Conservation (phyloP, 2,888 invertebrate species). For the Platycheirus albimanus region DNA sequence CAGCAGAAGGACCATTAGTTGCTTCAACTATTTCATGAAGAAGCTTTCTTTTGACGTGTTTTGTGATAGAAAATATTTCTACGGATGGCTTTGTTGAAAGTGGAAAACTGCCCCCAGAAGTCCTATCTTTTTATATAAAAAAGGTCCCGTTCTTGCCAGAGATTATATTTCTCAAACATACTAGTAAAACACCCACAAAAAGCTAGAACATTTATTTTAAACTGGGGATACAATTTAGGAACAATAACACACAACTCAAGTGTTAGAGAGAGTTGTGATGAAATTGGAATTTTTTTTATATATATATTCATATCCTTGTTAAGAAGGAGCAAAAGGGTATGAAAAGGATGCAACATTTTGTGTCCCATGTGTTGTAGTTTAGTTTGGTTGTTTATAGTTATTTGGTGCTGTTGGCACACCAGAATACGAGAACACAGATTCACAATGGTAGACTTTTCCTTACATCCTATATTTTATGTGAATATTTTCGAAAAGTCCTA, state of each 20-base stretch:
- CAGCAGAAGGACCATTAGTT: constrained; percentile 64
- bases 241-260: constrained; percentile 69
- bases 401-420: constrained; percentile 70
- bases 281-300: constrained; percentile 28
- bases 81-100: not conserved
- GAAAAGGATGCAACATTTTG: constrained; percentile 72
- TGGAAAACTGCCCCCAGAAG: constrained; percentile 57
- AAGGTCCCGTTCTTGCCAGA: constrained; percentile 34
- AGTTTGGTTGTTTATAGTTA: constrained; percentile 69
- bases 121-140: constrained; percentile 20
- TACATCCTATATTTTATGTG: constrained; percentile 37
- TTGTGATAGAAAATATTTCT: constrained; percentile 59
- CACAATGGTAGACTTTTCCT: constrained; percentile 29
- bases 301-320: constrained; percentile 23
- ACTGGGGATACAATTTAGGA: constrained; percentile 57
- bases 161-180: constrained; percentile 45
- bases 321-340: constrained; percentile 18
- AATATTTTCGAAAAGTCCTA: constrained; percentile 32
- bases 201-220: constrained; percentile 64
- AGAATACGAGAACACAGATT: constrained; percentile 51
- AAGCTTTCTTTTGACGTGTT: constrained; percentile 68
- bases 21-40: constrained; percentile 57
- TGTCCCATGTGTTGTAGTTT: constrained; percentile 54
- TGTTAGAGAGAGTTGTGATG: constrained; percentile 39
- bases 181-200: constrained; percentile 11